Base-by-base conservation (phyloP, 2,113 vertebrate species). In the Gorsachius goisagi region DNA sequence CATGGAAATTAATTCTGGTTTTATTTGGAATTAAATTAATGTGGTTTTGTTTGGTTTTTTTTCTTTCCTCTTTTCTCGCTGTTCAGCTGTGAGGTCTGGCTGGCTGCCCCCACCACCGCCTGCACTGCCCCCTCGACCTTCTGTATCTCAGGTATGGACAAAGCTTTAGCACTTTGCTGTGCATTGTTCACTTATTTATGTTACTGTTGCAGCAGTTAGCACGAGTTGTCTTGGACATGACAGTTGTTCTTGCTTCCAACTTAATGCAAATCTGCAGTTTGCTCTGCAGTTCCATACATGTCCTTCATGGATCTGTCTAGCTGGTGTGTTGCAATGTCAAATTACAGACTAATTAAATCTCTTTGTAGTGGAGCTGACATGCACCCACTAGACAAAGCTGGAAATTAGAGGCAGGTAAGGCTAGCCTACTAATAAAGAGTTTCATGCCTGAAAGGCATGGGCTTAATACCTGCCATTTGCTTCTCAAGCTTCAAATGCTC, bases 91-190 rank as follows among this genome's bases (percentile, higher is more conserved):
- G 98, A 98, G 97, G 81, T 98, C 98, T 75, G 98, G 98, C 88
- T 98, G 98, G 98, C 94, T 99, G 91, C 98, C 98, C 9, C 98
- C 98, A 78, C 98, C 98, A 87, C 99, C 99, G 2, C 98, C 98
- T 68, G 99, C 99, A 6, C 98, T 99, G 41, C 99, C 99, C 72
- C 99, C 99, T 13, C 98, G 99, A 96, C 99, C 99, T 30, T 97
- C 97, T 56, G 93, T 96, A 11, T 98, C 98, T 79, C 99, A 99
- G 98, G 99, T 99, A 97, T 52, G 98, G 95, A 78, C 73, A 85
- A 72, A 64, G 55, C 24, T 88, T 96, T 55, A 86, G 20, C 39
- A 68, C 23, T 93, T 88, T 55, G 16, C 64, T 84, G n/a, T 55
- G 41, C 76, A 6, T 62, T 74, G 9, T 23, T 94, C 1, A 0